A percentile compares a stretch with the other conserved stretches of the same genome.
These are phyloP conservation scores for Sitta europaea DNA, from an alignment of 2,113 vertebrate genomes.

Conservation along the genomic window DNA sequence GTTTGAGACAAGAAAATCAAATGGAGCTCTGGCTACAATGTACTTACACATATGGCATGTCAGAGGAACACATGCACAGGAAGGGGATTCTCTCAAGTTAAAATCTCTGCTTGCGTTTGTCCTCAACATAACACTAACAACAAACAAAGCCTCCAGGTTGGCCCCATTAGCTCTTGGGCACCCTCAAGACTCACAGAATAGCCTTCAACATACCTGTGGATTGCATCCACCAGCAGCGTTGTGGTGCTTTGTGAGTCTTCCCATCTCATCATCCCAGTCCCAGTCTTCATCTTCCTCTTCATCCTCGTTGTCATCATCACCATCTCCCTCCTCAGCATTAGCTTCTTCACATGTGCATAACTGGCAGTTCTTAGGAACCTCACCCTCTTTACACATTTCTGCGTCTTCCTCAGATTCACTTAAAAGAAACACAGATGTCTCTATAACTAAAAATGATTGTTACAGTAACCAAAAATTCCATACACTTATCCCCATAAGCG, in stretches of 20 bases:
- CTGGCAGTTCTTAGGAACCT: neutral
- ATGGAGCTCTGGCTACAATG: fast-evolving
- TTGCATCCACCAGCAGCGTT: conserved; percentile 64
- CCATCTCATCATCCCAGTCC: conserved; percentile 77
- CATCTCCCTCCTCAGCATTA: conserved; percentile 31
- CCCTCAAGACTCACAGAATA: neutral
- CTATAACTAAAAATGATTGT: neutral
- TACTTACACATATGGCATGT: fast-evolving
- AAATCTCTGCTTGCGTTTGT: neutral
- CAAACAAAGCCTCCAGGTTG: neutral
- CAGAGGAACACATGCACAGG: neutral
- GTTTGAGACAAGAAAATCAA: neutral
- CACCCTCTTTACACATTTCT: neutral
- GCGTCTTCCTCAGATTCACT: conserved; percentile 45
- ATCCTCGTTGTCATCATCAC: conserved; percentile 12
- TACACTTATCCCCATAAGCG: neutral
- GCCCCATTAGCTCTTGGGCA: neutral
- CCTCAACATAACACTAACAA: neutral
- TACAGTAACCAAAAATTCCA: neutral
- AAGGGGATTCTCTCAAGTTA: neutral
- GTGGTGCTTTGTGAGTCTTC: conserved; percentile 70
- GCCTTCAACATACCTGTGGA: conserved; percentile 72
- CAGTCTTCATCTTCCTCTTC: conserved; percentile 75
- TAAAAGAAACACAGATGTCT: neutral
- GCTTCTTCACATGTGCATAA: neutral